Evolutionary conservation across 1,140 invertebrate genomes (phyloP).

Genomic region (Onthophagus taurus): DNA sequence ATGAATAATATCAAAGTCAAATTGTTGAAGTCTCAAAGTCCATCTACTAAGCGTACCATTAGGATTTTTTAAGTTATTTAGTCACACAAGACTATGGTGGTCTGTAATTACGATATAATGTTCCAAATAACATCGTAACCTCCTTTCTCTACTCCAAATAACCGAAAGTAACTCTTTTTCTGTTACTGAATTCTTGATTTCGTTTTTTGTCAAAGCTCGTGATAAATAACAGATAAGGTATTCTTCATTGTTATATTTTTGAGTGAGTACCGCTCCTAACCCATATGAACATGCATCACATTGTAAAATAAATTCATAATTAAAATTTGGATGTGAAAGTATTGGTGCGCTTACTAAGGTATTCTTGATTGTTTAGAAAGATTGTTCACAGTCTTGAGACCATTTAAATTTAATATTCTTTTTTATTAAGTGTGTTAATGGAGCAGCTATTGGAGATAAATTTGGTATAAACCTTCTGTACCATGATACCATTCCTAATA

Average conservation of each 20-base stretch:
- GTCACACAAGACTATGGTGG: conserved; percentile 13
- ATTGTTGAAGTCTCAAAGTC: not conserved
- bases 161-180: conserved; percentile 33
- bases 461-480: no score
- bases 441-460: no score
- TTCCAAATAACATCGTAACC: conserved; percentile 25
- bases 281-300: conserved; percentile 2
- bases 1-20: conserved; percentile 8
- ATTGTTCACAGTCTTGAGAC: no score
- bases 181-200: conserved; percentile 36
- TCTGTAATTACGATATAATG: conserved; percentile 17
- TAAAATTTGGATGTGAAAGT: conserved; percentile 8
- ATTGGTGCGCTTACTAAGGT: no score
- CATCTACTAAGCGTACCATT: not conserved
- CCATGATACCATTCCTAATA: no score
- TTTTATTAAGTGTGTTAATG: no score
- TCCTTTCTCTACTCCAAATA: conserved; percentile 30
- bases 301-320: conserved; percentile 1
- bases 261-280: conserved; percentile 14
- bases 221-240: conserved; percentile 31
- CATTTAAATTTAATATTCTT: no score
- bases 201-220: conserved; percentile 24
- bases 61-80: conserved; percentile 1
- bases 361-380: no score
- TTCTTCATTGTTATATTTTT: conserved; percentile 20